Conservation (phyloP, 30 jellyfish, hydroid and myxozoan species). For the Nemopilema nomurai region DNA sequence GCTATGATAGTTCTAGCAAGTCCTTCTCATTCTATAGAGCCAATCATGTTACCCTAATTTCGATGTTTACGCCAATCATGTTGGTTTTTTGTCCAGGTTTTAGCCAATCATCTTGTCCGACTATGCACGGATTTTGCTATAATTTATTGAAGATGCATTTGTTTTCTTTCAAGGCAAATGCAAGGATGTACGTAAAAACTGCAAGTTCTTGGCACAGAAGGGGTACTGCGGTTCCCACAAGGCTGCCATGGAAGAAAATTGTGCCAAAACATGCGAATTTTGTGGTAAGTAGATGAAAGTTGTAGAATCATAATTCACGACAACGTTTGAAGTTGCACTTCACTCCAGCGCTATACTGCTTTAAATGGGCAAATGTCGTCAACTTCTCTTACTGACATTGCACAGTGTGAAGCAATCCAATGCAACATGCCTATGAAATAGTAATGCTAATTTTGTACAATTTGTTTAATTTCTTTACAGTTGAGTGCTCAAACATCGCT, state of each 20-base stretch:
- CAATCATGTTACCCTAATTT: too few species aligned
- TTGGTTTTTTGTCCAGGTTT: too few species aligned
- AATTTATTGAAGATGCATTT: neutral
- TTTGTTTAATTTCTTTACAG: neutral
- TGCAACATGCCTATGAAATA: too few species aligned
- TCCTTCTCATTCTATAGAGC: too few species aligned
- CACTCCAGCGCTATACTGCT: too few species aligned
- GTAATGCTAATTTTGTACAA: neutral
- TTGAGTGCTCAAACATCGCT: conserved; percentile 11
- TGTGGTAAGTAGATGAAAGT: conserved; percentile 33
- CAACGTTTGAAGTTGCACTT: too few species aligned
- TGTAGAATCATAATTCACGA: too few species aligned
- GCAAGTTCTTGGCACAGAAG: neutral
- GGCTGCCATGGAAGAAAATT: conserved; percentile 13
- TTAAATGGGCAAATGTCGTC: too few species aligned
- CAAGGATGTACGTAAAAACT: conserved; percentile 17
- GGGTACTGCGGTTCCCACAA: conserved; percentile 40
- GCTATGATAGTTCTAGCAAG: neutral
- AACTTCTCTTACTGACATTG: too few species aligned
- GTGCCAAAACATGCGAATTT: conserved; percentile 33
- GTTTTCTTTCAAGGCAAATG: conserved; percentile 10
- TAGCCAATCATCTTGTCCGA: neutral
- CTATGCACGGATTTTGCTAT: too few species aligned
- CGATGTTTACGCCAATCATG: too few species aligned
- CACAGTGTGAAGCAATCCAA: too few species aligned